These are phyloP conservation scores for Thereva nobilitata DNA, from an alignment of 2,888 invertebrate species.

Conservation along the genomic window DNA sequence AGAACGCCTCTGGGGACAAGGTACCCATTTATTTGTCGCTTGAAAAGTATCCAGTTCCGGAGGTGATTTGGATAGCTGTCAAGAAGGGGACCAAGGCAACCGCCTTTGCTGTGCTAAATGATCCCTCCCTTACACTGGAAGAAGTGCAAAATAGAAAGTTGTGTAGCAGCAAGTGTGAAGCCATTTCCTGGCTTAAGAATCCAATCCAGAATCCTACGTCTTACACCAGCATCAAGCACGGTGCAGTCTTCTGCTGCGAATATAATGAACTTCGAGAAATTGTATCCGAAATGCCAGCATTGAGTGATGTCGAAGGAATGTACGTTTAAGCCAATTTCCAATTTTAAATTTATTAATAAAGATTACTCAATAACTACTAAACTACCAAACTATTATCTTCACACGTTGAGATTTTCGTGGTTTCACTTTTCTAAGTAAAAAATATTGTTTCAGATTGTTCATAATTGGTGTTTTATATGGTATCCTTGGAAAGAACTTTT, in stretches of 20 bases:
- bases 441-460: no score
- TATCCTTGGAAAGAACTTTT: no score
- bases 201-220: no score
- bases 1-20: slow-evolving; percentile 41
- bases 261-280: not conserved
- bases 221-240: not conserved
- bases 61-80: slow-evolving; percentile 48
- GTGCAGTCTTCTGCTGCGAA: not conserved
- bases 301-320: not conserved
- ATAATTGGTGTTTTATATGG: no score
- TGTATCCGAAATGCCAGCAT: not conserved
- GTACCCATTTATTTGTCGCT: slow-evolving; percentile 46
- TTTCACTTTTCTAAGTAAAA: no score
- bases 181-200: slow-evolving; percentile 45
- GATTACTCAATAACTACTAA: no score
- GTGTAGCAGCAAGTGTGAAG: slow-evolving; percentile 47
- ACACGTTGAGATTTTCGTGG: no score
- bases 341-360: no score
- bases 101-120: slow-evolving; percentile 47
- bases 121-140: slow-evolving; percentile 40
- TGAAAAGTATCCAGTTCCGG: slow-evolving; percentile 48
- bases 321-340: no score
- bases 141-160: slow-evolving; percentile 41
- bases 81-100: slow-evolving; percentile 43
- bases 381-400: no score